Conservation (phyloP, 1,140 invertebrate species). For the Dendroctonus valens region DNA sequence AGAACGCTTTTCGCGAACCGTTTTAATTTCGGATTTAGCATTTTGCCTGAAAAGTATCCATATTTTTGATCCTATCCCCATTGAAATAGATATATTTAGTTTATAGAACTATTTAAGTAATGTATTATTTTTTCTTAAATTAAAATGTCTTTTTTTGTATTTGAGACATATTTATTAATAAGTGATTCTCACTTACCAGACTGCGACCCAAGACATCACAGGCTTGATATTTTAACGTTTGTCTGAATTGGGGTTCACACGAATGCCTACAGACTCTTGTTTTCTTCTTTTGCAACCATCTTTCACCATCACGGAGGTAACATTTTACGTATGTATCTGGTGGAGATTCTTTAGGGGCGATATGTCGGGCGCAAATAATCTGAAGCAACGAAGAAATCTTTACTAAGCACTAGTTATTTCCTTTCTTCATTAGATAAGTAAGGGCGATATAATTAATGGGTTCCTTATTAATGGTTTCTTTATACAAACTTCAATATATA, state of each 20-base stretch:
- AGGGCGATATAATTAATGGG: background rate
- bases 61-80: too few relatives aligned
- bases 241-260: constrained; percentile 79
- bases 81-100: too few relatives aligned
- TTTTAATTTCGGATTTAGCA: too few relatives aligned
- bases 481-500: too few relatives aligned
- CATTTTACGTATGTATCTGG: constrained; percentile 93
- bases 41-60: too few relatives aligned
- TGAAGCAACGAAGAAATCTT: background rate
- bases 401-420: background rate
- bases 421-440: too few relatives aligned
- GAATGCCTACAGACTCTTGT: constrained; percentile 73
- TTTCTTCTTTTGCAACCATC: constrained; percentile 87
- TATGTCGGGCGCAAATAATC: constrained; percentile 53
- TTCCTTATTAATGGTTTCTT: too few relatives aligned
- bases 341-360: constrained; percentile 53
- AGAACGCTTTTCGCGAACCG: too few relatives aligned
- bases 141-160: too few relatives aligned
- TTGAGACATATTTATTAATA: too few relatives aligned
- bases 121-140: too few relatives aligned
- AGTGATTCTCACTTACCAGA: constrained; percentile 50
- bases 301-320: constrained; percentile 83
- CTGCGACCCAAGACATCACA: constrained; percentile 82
- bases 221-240: constrained; percentile 84
- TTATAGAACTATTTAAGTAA: too few relatives aligned